Conservation (phyloP, 2,797 vertebrate genomes). For the Eospalax fontanierii region DNA sequence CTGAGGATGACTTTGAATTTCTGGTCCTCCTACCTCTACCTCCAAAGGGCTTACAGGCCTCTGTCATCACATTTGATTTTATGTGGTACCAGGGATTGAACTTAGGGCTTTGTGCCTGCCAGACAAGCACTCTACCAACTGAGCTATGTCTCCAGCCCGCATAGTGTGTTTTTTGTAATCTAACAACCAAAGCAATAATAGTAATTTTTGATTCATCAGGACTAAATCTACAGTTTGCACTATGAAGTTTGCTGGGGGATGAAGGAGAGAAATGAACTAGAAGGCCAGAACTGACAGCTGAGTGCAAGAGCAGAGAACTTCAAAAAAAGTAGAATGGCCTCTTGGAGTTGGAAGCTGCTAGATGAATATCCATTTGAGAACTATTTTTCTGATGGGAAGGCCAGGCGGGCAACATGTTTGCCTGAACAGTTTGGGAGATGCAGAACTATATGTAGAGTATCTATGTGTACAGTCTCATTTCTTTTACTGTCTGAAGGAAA, state of each 20-base stretch:
- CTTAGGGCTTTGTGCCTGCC: not conserved
- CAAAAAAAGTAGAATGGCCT: not conserved
- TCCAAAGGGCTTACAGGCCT: not conserved
- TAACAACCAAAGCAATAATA: not conserved
- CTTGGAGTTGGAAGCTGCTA: not conserved
- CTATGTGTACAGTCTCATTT: not conserved
- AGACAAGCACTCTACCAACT: too few relatives aligned
- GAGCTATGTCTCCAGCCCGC: too few relatives aligned
- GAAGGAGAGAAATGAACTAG: not conserved
- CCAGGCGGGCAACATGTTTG: not conserved
- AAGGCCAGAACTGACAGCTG: not conserved
- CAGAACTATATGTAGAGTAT: too few relatives aligned
- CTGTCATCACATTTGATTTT: too few relatives aligned
- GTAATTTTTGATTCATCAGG: not conserved
- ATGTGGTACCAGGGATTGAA: not conserved
- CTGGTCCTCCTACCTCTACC: not conserved
- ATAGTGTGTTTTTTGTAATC: not conserved
- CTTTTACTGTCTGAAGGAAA: not conserved
- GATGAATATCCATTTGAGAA: not conserved
- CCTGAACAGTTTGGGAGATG: too few relatives aligned
- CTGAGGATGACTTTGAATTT: not conserved
- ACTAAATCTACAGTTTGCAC: not conserved
- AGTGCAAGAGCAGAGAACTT: not conserved
- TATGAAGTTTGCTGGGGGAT: not conserved
- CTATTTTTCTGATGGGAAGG: not conserved